phyloP scores from a whole-genome alignment of 1,140 invertebrate genomes.

The Neelides sp. region DNA sequence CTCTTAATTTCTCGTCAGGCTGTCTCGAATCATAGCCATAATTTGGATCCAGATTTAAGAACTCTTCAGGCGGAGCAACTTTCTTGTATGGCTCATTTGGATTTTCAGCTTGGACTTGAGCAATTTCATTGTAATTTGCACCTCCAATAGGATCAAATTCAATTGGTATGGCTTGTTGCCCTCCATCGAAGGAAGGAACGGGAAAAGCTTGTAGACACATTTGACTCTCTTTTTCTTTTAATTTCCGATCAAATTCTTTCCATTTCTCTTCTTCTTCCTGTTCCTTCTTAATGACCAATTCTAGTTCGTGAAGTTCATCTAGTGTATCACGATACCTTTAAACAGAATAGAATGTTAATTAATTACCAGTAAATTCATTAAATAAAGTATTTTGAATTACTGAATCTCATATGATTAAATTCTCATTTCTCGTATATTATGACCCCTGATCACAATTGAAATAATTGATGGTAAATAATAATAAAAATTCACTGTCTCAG shows the following conservation, averaged over 20 bases:
- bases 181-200: too few relatives aligned
- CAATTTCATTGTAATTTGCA: too few relatives aligned
- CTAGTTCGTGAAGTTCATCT: constrained; percentile 15
- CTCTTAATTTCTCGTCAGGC: constrained; percentile 27
- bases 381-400: too few relatives aligned
- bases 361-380: too few relatives aligned
- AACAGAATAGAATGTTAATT: not conserved
- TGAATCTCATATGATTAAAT: too few relatives aligned
- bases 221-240: too few relatives aligned
- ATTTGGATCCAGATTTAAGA: constrained; percentile 4
- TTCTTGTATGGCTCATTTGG: constrained; percentile 4
- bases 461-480: too few relatives aligned
- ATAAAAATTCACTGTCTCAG: constrained; percentile 14
- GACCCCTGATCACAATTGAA: too few relatives aligned
- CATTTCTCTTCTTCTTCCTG: constrained; percentile 13
- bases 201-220: too few relatives aligned
- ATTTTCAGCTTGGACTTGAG: not conserved
- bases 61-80: constrained; percentile 21
- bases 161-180: too few relatives aligned
- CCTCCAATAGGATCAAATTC: too few relatives aligned
- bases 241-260: not conserved
- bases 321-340: constrained; percentile 22
- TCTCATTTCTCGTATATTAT: too few relatives aligned
- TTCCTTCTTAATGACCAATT: constrained; percentile 7
- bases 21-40: constrained; percentile 23